Percentiles rank a stretch among this genome's conserved stretches.
Evolutionary conservation across 2,113 vertebrate genomes (phyloP).

Genomic region (Prietella phreatophila): DNA sequence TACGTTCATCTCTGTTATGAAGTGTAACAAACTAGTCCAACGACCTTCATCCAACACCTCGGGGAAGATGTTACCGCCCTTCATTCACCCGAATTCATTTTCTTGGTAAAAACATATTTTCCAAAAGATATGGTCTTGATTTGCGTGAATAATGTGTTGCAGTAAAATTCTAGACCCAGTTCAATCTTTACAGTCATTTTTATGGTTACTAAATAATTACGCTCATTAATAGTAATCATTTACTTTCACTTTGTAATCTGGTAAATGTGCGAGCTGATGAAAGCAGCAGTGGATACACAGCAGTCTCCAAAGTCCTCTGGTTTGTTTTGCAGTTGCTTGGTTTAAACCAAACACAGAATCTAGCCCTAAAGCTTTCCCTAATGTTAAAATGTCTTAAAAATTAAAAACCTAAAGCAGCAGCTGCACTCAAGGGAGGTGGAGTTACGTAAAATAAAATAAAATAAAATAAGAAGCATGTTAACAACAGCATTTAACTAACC

Average conservation of each 20-base stretch:
- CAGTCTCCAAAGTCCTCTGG: neutral
- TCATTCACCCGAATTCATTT: neutral
- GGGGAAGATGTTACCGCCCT: neutral
- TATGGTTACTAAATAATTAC: neutral
- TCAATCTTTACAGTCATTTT: neutral
- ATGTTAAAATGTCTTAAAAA: neutral
- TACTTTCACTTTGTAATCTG: neutral
- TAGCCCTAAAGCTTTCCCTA: neutral
- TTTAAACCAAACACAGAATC: neutral
- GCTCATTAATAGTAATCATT: neutral
- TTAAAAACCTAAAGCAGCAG: no score
- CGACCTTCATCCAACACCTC: constrained; percentile 12
- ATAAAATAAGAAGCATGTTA: neutral
- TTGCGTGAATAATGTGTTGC: neutral
- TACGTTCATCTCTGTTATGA: neutral
- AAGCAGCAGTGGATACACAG: neutral
- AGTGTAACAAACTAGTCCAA: constrained; percentile 23
- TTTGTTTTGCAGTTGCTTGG: neutral
- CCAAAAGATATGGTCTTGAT: neutral
- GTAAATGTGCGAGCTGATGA: neutral
- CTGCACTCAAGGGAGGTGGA: no score
- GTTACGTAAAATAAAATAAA: neutral
- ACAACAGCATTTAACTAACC: no score
- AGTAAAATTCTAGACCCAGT: neutral
- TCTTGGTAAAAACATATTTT: neutral